These are phyloP conservation scores for Colostygia pectinataria DNA, from an alignment of 2,888 invertebrate genomes.

Conservation along the genomic window DNA sequence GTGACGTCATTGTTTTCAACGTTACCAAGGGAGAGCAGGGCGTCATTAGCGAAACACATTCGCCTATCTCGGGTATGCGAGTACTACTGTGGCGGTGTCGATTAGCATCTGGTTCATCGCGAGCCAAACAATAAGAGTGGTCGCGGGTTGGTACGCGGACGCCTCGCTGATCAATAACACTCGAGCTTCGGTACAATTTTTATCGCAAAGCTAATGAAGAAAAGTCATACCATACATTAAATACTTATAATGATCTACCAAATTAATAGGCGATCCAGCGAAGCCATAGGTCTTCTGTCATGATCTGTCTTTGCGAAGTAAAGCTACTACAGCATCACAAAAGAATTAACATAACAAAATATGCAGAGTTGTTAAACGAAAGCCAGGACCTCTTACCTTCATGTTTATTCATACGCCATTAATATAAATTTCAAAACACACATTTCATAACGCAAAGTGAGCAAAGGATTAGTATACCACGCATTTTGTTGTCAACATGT, in stretches of 20 bases:
- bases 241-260: not conserved
- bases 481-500: slow-evolving; percentile 35
- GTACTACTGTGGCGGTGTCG: slow-evolving; percentile 64
- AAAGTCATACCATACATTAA: too few relatives aligned
- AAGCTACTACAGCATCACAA: slow-evolving; percentile 36
- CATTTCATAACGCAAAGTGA: slow-evolving; percentile 39
- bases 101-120: slow-evolving; percentile 71
- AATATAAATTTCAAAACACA: slow-evolving; percentile 41
- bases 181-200: slow-evolving; percentile 55
- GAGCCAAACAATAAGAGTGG: slow-evolving; percentile 78
- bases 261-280: slow-evolving; percentile 39
- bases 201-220: slow-evolving; percentile 49
- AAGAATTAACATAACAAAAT: slow-evolving; percentile 38
- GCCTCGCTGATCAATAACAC: slow-evolving; percentile 67
- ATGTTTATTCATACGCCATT: slow-evolving; percentile 39
- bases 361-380: slow-evolving; percentile 42
- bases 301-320: slow-evolving; percentile 13
- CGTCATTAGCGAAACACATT: slow-evolving; percentile 61
- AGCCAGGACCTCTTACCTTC: slow-evolving; percentile 45
- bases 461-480: slow-evolving; percentile 37
- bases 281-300: slow-evolving; percentile 36
- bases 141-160: slow-evolving; percentile 76
- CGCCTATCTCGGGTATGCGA: slow-evolving; percentile 59
- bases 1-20: slow-evolving; percentile 37
- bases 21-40: slow-evolving; percentile 36